Conservation (phyloP, 2,888 invertebrate genomes). For the Argyresthia goedartella region DNA sequence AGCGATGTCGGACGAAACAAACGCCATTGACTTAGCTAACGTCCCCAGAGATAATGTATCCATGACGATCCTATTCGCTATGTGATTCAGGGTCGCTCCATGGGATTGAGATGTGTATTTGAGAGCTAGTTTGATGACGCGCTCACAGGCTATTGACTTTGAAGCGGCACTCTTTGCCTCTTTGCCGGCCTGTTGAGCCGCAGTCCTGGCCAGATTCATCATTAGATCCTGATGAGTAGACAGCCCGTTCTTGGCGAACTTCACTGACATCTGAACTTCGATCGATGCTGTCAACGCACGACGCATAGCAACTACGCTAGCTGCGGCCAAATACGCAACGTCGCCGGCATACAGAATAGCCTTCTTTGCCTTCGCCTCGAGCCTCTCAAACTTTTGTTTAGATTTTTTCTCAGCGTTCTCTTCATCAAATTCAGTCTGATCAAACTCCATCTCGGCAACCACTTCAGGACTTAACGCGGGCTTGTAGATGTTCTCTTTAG, state of each 20-base stretch:
- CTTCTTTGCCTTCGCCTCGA: slow-evolving; percentile 58
- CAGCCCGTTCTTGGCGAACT: slow-evolving; percentile 56
- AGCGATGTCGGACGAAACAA: slow-evolving; percentile 59
- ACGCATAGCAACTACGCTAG: slow-evolving; percentile 57
- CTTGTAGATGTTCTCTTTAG: slow-evolving; percentile 36
- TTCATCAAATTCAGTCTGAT: slow-evolving; percentile 43
- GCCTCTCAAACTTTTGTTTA: slow-evolving; percentile 45
- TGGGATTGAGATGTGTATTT: slow-evolving; percentile 58
- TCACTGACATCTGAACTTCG: slow-evolving; percentile 61
- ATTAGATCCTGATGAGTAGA: slow-evolving; percentile 58
- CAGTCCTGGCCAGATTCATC: slow-evolving; percentile 64
- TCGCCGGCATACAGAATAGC: slow-evolving; percentile 63
- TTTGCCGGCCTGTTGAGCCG: slow-evolving; percentile 62
- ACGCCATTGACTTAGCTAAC: slow-evolving; percentile 60
- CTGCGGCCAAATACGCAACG: slow-evolving; percentile 58
- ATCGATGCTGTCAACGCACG: slow-evolving; percentile 60
- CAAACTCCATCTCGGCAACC: slow-evolving; percentile 52
- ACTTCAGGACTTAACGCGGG: slow-evolving; percentile 40
- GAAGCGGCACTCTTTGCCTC: slow-evolving; percentile 59
- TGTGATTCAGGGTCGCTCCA: slow-evolving; percentile 55
- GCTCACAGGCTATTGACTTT: slow-evolving; percentile 52
- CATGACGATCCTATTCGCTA: slow-evolving; percentile 59
- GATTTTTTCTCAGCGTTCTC: slow-evolving; percentile 37
- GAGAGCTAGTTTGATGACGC: slow-evolving; percentile 51
- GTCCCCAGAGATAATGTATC: slow-evolving; percentile 55